phyloP scores from a whole-genome alignment of 2,797 vertebrate genomes.

The Alca torda region DNA sequence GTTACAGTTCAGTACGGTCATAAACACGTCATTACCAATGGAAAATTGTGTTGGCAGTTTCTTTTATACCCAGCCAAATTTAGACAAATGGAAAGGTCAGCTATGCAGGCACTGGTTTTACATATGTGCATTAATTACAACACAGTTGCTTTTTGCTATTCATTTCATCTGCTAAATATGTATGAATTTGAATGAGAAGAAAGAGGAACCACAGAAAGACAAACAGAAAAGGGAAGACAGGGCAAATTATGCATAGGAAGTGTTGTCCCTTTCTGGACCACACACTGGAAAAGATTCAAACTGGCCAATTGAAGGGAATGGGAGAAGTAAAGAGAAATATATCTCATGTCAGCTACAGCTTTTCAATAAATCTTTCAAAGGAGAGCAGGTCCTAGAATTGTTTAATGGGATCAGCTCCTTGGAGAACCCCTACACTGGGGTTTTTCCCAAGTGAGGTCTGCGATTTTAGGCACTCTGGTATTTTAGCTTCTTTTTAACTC shows the following conservation, averaged over 20 bases:
- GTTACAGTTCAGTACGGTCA: constrained; percentile 10
- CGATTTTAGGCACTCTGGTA: not conserved
- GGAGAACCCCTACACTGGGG: rapidly evolving
- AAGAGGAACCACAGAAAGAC: not conserved
- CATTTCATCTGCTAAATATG: constrained; percentile 44
- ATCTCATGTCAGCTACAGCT: not conserved
- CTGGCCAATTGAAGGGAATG: not conserved
- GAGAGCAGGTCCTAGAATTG: not conserved
- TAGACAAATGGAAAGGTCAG: constrained; percentile 72
- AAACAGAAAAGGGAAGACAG: constrained; percentile 7
- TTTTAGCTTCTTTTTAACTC: constrained; percentile 48
- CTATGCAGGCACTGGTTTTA: constrained; percentile 70
- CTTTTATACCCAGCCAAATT: constrained; percentile 68
- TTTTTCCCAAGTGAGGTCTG: not conserved
- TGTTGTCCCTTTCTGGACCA: constrained; percentile 2
- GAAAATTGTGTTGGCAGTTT: constrained; percentile 62
- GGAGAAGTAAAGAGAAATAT: not conserved
- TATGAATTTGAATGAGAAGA: constrained; percentile 53
- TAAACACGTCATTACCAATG: constrained; percentile 68
- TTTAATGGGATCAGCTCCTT: not conserved
- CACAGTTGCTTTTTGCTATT: constrained; percentile 44
- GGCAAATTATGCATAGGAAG: not conserved
- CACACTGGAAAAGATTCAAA: not conserved
- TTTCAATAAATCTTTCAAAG: not conserved
- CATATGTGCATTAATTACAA: constrained; percentile 73